Evolutionary conservation across 92 coral and sea anemone species (phyloP).

Genomic region (Phenganax subtilis): DNA sequence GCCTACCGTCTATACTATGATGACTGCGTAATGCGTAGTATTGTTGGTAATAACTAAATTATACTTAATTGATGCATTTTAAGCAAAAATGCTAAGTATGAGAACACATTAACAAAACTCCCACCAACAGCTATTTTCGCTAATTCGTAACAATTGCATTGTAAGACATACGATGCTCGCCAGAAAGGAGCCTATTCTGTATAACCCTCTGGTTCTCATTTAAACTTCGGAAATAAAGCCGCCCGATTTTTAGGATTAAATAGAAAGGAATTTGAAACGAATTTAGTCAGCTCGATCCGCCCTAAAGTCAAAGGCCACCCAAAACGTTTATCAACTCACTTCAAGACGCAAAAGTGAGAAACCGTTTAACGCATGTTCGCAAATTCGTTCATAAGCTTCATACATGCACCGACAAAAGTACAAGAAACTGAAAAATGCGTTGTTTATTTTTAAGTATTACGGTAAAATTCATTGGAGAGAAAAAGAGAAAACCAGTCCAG

Average conservation of each 20-base stretch:
- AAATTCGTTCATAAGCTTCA: not conserved
- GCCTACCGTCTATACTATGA: not conserved
- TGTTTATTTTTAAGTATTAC: not conserved
- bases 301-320: constrained; percentile 47
- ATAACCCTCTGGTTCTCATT: constrained; percentile 31
- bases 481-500: constrained; percentile 25
- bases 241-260: constrained; percentile 28
- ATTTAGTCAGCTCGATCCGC: constrained; percentile 33
- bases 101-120: not conserved
- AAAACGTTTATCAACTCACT: constrained; percentile 33
- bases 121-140: not conserved
- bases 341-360: constrained; percentile 35
- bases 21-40: not conserved
- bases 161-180: constrained; percentile 22
- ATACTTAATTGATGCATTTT: not conserved
- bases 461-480: not conserved
- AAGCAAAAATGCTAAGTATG: constrained; percentile 10
- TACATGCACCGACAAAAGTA: not conserved
- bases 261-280: constrained; percentile 27
- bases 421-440: not conserved
- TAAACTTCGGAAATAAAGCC: constrained; percentile 33
- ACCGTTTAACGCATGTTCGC: constrained; percentile 29
- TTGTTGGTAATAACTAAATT: not conserved
- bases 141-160: constrained; percentile 11
- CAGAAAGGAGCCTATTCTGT: constrained; percentile 33